Conservation (phyloP, 2,888 invertebrate species). For the Nesidiocoris tenuis region DNA sequence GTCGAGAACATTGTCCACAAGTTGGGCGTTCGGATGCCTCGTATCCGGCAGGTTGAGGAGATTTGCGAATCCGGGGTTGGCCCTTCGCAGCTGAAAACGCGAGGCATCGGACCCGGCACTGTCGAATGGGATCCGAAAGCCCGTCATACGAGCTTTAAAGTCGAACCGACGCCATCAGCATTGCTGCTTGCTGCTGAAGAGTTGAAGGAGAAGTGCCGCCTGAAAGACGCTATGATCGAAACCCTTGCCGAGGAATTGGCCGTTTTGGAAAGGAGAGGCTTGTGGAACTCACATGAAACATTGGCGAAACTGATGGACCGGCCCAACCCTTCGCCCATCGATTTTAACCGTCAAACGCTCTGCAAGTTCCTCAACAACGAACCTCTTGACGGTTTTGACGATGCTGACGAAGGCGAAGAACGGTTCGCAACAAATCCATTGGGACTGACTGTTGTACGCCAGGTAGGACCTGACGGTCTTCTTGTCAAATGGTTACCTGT, state of each 20-base stretch:
- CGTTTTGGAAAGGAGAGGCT: constrained; percentile 40
- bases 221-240: constrained; percentile 50
- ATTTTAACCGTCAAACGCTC: constrained; percentile 49
- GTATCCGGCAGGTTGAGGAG: constrained; percentile 27
- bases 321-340: constrained; percentile 44
- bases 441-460: constrained; percentile 49
- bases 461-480: constrained; percentile 50
- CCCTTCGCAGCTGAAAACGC: constrained; percentile 43
- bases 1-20: constrained; percentile 45
- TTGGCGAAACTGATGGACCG: constrained; percentile 38
- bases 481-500: constrained; percentile 50
- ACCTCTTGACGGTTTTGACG: constrained; percentile 19
- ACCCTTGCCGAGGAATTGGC: constrained; percentile 49
- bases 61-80: constrained; percentile 44
- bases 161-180: constrained; percentile 41
- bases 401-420: constrained; percentile 35
- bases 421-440: constrained; percentile 49
- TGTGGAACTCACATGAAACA: constrained; percentile 44
- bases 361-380: constrained; percentile 47
- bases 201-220: constrained; percentile 44
- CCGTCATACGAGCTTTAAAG: constrained; percentile 17
- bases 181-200: constrained; percentile 42
- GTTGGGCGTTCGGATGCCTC: constrained; percentile 46
- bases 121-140: constrained; percentile 43
- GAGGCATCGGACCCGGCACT: constrained; percentile 45